Evolutionary conservation across 2,888 invertebrate genomes (phyloP).

Genomic region (Megalurothrips usitatus): DNA sequence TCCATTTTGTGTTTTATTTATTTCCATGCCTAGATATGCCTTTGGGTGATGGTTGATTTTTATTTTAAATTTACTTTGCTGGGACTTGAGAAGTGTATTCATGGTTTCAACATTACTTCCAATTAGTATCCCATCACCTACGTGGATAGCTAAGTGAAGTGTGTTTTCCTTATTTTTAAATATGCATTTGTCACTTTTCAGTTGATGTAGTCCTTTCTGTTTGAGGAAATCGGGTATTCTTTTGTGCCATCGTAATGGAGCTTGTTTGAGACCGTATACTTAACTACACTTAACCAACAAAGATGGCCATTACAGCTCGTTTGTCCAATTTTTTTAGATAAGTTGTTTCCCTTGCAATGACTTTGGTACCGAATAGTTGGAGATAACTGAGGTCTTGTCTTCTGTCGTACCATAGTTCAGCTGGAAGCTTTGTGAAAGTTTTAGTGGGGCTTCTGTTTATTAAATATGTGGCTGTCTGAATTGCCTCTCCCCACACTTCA

Average conservation of each 20-base stretch:
- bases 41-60: neutral
- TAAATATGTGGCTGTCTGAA: no score
- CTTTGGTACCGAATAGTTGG: no score
- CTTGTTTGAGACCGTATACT: constrained; percentile 36
- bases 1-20: constrained; percentile 30
- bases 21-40: neutral
- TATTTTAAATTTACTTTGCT: neutral
- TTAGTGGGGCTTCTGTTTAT: no score
- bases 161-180: constrained; percentile 31
- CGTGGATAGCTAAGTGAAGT: constrained; percentile 33
- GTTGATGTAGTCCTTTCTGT: constrained; percentile 30
- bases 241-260: constrained; percentile 35
- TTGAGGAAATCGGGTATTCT: constrained; percentile 32
- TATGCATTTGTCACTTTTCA: constrained; percentile 34
- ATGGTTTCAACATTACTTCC: neutral
- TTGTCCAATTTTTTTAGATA: no score
- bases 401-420: no score
- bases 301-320: no score
- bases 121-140: constrained; percentile 34
- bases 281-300: no score
- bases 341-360: no score
- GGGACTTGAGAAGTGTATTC: neutral
- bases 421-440: no score
- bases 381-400: no score
- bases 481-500: no score